Evolutionary conservation across 2,797 vertebrate genomes (phyloP).

Genomic region (Tokudaia tokunoshimensis): DNA sequence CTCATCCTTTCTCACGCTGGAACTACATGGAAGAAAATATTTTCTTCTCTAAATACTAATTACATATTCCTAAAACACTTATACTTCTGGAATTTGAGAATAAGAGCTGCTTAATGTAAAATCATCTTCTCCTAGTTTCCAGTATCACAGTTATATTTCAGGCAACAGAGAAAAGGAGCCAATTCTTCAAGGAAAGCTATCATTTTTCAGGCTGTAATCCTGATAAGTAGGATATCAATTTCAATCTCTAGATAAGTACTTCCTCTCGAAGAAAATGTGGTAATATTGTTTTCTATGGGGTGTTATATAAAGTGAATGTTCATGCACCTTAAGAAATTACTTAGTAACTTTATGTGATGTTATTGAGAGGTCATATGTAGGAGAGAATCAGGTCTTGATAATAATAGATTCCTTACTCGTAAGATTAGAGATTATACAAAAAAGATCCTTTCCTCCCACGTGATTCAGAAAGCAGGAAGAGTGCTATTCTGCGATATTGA

Average conservation of each 20-base stretch:
- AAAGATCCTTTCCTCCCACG: neutral
- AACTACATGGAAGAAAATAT: neutral
- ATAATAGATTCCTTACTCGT: too few relatives aligned
- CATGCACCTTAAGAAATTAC: neutral
- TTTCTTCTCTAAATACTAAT: neutral
- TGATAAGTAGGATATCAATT: neutral
- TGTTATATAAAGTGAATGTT: neutral
- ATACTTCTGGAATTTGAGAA: neutral
- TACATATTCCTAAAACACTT: neutral
- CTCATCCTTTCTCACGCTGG: neutral
- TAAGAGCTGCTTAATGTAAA: neutral
- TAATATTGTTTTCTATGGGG: neutral
- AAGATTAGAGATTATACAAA: neutral
- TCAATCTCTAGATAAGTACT: neutral
- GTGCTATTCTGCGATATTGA: neutral
- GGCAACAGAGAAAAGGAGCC: neutral
- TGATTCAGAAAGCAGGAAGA: neutral
- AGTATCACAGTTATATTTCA: neutral
- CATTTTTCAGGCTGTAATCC: neutral
- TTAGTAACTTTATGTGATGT: neutral
- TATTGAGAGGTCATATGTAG: neutral
- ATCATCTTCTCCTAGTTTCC: neutral
- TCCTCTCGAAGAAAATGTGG: neutral
- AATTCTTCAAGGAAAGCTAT: neutral
- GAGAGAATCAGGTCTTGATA: neutral